A percentile compares a stretch with the other conserved stretches of the same genome.
These are phyloP conservation scores for Hiodon alosoides DNA, from an alignment of 2,113 vertebrate species.

Conservation along the genomic window DNA sequence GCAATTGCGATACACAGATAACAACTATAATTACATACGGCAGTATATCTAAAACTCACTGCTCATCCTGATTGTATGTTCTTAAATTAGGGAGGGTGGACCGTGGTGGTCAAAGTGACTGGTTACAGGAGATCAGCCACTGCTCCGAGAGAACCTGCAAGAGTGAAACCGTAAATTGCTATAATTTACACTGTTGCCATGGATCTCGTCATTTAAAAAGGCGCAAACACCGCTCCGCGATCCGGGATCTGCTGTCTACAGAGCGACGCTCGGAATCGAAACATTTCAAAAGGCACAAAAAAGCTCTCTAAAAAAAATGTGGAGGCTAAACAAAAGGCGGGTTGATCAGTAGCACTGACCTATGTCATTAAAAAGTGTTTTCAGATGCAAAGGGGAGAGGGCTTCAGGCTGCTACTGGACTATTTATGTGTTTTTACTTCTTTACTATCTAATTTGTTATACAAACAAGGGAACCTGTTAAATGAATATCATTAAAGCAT, in stretches of 20 bases:
- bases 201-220: conserved; percentile 17
- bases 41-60: conserved; percentile 15
- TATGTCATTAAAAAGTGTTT: conserved; percentile 62
- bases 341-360: conserved; percentile 49
- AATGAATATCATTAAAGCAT: conserved; percentile 66
- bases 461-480: conserved; percentile 55
- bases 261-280: conserved; percentile 18
- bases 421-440: conserved; percentile 65
- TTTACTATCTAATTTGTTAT: conserved; percentile 75
- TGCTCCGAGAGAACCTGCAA: neutral
- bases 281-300: conserved; percentile 34
- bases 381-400: conserved; percentile 23
- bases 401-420: conserved; percentile 68
- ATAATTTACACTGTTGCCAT: conserved; percentile 28
- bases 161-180: conserved; percentile 21
- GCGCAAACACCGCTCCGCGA: conserved; percentile 11
- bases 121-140: neutral
- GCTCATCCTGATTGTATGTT: conserved; percentile 8
- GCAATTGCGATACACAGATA: conserved; percentile 12
- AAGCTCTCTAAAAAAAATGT: conserved; percentile 22
- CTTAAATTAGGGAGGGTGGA: conserved; percentile 8
- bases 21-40: conserved; percentile 17
- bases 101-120: conserved; percentile 16
- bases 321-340: conserved; percentile 41
- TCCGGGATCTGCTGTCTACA: conserved; percentile 30